These are phyloP conservation scores for Metacarcinus magister DNA, from an alignment of 2,888 invertebrate species.

Conservation along the genomic window DNA sequence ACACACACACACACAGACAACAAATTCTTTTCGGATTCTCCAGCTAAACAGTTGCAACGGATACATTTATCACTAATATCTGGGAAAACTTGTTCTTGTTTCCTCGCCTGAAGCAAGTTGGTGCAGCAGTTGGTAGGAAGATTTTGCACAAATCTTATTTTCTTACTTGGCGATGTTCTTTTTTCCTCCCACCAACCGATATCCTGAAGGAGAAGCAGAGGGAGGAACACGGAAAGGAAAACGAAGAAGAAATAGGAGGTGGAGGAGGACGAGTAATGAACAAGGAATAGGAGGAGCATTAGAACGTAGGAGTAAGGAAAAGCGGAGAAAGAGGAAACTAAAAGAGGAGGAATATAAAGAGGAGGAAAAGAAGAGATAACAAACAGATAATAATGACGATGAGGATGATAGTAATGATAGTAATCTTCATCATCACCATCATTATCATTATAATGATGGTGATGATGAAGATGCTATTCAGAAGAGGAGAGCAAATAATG, in stretches of 20 bases:
- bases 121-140: not conserved
- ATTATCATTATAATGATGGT: not conserved
- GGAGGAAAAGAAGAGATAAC: not conserved
- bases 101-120: not conserved
- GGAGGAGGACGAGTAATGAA: not conserved
- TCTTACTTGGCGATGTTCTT: not conserved
- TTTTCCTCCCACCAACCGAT: not conserved
- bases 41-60: not conserved
- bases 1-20: not conserved
- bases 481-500: not conserved
- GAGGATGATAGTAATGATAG: not conserved
- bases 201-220: conserved; percentile 3
- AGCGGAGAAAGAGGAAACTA: not conserved
- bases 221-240: not conserved
- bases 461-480: not conserved
- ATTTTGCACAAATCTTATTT: conserved; percentile 19
- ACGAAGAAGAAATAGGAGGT: not conserved
- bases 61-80: conserved; percentile 39
- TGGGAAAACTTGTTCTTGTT: conserved; percentile 14
- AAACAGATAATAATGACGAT: not conserved
- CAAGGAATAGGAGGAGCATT: not conserved
- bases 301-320: not conserved
- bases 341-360: not conserved
- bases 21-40: not conserved
- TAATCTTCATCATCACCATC: no score